Percentiles rank a stretch among this genome's conserved stretches.
These are phyloP conservation scores for Nylanderia fulva DNA, from an alignment of 1,140 invertebrate genomes.

Conservation along the genomic window DNA sequence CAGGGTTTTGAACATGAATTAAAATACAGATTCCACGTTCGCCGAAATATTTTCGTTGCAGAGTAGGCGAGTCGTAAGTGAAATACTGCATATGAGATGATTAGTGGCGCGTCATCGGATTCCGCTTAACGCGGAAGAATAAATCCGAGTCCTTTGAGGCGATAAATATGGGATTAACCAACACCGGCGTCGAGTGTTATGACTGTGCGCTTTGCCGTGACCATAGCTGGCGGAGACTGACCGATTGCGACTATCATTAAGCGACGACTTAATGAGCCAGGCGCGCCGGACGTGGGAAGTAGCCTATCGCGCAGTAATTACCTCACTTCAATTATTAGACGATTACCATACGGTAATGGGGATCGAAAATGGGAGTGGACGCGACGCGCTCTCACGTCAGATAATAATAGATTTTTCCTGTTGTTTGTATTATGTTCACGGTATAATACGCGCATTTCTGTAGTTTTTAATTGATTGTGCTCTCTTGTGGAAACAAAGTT, in stretches of 20 bases:
- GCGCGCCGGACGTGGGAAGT: constrained; percentile 79
- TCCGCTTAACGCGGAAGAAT: constrained; percentile 24
- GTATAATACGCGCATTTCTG: constrained; percentile 4
- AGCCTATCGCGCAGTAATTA: constrained; percentile 75
- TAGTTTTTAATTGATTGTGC: neutral
- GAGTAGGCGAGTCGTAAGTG: neutral
- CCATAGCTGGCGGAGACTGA: constrained; percentile 58
- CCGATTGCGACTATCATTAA: constrained; percentile 80
- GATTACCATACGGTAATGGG: constrained; percentile 76
- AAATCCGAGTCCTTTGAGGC: neutral
- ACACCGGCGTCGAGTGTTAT: constrained; percentile 54
- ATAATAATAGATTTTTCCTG: constrained; percentile 44
- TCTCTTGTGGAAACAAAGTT: neutral
- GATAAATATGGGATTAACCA: constrained; percentile 68
- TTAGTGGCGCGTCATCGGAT: constrained; percentile 8
- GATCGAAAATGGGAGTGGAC: constrained; percentile 74
- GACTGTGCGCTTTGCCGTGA: constrained; percentile 43
- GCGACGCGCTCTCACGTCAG: constrained; percentile 65
- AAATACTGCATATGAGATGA: neutral
- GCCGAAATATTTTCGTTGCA: neutral
- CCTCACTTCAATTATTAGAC: constrained; percentile 76
- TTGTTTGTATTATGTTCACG: neutral
- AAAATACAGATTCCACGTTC: neutral
- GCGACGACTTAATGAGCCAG: constrained; percentile 81
- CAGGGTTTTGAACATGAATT: neutral